A percentile compares a stretch with the other conserved stretches of the same genome.
Evolutionary conservation across 2,797 vertebrate species (phyloP).

Genomic region (Premnoplex brunnescens): DNA sequence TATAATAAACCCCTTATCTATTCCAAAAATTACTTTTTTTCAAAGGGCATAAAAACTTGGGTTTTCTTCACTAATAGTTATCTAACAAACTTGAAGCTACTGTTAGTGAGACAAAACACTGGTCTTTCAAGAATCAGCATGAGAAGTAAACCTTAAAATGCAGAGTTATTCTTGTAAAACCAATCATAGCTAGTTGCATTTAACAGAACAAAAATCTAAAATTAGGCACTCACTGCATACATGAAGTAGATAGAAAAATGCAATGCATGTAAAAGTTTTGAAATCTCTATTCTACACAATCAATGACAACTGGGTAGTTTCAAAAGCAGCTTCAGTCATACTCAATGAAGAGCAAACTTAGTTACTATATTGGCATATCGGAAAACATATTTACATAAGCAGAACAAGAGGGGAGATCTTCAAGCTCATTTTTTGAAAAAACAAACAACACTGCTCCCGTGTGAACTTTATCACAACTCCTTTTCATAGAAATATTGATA

Average conservation of each 20-base stretch:
- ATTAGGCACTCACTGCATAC: background rate
- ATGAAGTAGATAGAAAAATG: background rate
- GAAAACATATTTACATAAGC: background rate
- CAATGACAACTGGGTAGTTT: background rate
- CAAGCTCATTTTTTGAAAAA: background rate
- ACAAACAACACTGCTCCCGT: background rate
- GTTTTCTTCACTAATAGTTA: background rate
- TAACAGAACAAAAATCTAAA: conserved; percentile 1
- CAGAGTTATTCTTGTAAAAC: background rate
- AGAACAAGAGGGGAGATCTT: background rate
- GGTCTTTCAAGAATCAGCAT: background rate
- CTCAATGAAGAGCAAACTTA: background rate
- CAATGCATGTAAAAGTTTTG: background rate
- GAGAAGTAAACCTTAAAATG: background rate
- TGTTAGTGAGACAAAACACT: background rate
- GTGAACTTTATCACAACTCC: background rate
- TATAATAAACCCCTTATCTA: background rate
- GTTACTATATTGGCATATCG: background rate
- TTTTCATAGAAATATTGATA: background rate
- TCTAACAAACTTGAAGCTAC: background rate
- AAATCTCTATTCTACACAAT: conserved; percentile 14
- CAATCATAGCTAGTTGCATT: background rate
- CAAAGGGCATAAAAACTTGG: background rate
- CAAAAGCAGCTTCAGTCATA: conserved; percentile 3
- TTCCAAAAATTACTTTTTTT: background rate